Percentiles rank a stretch among this genome's conserved stretches.
Conservation (phyloP, 2,113 vertebrate species). For the Caranx ignobilis region DNA sequence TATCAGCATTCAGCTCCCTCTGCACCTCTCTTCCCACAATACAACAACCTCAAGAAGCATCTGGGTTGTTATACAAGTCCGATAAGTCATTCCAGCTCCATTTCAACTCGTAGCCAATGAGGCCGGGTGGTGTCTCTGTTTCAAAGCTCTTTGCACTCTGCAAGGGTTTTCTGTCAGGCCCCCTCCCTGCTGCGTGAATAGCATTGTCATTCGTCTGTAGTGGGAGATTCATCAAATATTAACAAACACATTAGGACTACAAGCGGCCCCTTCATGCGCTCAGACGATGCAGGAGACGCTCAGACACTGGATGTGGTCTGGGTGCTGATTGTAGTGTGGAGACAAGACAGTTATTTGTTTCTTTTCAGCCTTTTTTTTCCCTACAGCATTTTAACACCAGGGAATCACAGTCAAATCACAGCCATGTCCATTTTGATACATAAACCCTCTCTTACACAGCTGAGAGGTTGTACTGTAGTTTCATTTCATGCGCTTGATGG, state of each 20-base stretch:
- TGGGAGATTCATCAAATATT: slow-evolving; percentile 67
- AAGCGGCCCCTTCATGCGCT: slow-evolving; percentile 50
- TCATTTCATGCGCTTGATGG: neutral
- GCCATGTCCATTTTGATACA: neutral
- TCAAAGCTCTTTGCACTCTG: slow-evolving; percentile 11
- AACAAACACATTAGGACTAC: slow-evolving; percentile 60
- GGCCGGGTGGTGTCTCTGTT: slow-evolving; percentile 7
- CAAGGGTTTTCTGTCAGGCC: slow-evolving; percentile 18
- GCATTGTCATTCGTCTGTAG: slow-evolving; percentile 51
- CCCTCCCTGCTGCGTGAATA: slow-evolving; percentile 1
- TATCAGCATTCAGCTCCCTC: slow-evolving; percentile 46
- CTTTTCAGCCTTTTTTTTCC: neutral
- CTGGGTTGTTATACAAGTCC: neutral
- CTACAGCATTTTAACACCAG: neutral
- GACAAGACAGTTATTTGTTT: slow-evolving; percentile 1
- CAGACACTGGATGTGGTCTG: slow-evolving; percentile 14
- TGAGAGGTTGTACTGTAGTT: neutral
- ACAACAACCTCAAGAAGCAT: slow-evolving; percentile 17
- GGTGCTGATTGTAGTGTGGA: slow-evolving; percentile 9
- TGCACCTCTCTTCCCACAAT: slow-evolving; percentile 16
- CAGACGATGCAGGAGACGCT: slow-evolving; percentile 15
- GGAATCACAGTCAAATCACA: neutral
- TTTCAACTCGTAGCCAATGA: slow-evolving; percentile 31
- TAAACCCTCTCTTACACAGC: neutral
- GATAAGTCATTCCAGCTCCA: slow-evolving; percentile 11